These are phyloP conservation scores for Tonatia bakeri DNA, from an alignment of 2,113 vertebrate species.

Conservation along the genomic window DNA sequence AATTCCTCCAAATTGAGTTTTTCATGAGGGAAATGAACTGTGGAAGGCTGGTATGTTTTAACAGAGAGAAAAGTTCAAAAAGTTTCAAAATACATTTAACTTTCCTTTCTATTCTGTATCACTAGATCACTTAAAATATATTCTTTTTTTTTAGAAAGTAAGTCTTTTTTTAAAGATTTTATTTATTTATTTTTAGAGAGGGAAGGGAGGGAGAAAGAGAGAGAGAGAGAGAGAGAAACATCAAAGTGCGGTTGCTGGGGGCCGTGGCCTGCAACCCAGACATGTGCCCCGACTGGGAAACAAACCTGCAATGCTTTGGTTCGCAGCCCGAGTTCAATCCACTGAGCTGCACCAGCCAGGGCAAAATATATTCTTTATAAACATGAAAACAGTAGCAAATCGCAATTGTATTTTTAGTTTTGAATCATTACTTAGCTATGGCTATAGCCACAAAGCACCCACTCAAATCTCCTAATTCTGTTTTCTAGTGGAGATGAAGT, in stretches of 20 bases:
- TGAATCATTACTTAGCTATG: background rate
- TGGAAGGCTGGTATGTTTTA: background rate
- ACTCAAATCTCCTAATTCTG: background rate
- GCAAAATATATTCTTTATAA: constrained; percentile 28
- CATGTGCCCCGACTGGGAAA: too few species aligned
- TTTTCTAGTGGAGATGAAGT: background rate
- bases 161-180: too few species aligned
- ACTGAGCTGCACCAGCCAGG: too few species aligned
- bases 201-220: too few species aligned
- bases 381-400: constrained; percentile 38
- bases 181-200: too few species aligned
- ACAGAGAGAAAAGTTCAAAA: background rate
- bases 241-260: too few species aligned
- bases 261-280: too few species aligned
- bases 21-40: background rate
- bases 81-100: constrained; percentile 1
- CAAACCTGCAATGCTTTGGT: too few species aligned
- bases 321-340: too few species aligned
- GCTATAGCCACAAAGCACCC: background rate
- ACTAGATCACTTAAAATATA: background rate
- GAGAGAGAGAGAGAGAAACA: too few species aligned
- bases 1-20: constrained; percentile 33
- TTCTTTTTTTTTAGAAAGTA: too few species aligned
- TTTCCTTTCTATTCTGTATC: constrained; percentile 35
- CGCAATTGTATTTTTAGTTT: constrained; percentile 27